A percentile compares a stretch with the other conserved stretches of the same genome.
These are phyloP conservation scores for Carassius gibelio DNA, from an alignment of 2,113 vertebrate genomes.

Conservation along the genomic window DNA sequence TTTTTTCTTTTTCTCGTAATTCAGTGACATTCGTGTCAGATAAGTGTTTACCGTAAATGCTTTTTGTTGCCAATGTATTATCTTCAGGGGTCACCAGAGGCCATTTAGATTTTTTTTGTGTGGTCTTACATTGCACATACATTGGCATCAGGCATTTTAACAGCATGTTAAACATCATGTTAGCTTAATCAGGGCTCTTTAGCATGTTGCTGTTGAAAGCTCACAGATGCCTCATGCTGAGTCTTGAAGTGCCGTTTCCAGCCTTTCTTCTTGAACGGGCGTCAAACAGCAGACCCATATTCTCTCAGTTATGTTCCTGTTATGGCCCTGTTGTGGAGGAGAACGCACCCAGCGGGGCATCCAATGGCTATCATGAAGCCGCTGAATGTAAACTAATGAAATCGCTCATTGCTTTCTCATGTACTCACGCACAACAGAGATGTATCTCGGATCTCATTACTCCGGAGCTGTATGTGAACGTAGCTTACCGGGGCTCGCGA, in stretches of 20 bases:
- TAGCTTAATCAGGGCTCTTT: background rate
- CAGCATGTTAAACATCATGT: slow-evolving; percentile 14
- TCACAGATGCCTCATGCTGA: slow-evolving; percentile 2
- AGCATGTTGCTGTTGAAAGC: background rate
- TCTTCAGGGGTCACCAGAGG: background rate
- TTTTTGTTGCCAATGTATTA: background rate
- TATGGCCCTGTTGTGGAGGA: slow-evolving; percentile 22
- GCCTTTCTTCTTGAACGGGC: background rate
- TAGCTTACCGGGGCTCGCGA: background rate
- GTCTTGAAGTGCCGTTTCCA: slow-evolving; percentile 4
- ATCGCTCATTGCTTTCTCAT: slow-evolving; percentile 24
- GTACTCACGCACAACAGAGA: background rate
- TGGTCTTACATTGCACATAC: background rate
- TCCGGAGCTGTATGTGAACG: background rate
- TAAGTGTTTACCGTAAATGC: background rate
- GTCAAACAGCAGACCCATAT: slow-evolving; percentile 25
- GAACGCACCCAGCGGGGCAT: background rate
- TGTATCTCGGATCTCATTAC: slow-evolving; percentile 17
- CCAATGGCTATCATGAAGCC: slow-evolving; percentile 14
- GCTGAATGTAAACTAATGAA: slow-evolving; percentile 54
- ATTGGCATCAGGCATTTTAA: background rate
- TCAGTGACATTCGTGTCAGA: background rate
- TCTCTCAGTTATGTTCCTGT: slow-evolving; percentile 19
- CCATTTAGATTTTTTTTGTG: background rate
- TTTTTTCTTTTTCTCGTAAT: background rate